These are phyloP conservation scores for Nicator chloris DNA, from an alignment of 2,113 vertebrate genomes.

Conservation along the genomic window DNA sequence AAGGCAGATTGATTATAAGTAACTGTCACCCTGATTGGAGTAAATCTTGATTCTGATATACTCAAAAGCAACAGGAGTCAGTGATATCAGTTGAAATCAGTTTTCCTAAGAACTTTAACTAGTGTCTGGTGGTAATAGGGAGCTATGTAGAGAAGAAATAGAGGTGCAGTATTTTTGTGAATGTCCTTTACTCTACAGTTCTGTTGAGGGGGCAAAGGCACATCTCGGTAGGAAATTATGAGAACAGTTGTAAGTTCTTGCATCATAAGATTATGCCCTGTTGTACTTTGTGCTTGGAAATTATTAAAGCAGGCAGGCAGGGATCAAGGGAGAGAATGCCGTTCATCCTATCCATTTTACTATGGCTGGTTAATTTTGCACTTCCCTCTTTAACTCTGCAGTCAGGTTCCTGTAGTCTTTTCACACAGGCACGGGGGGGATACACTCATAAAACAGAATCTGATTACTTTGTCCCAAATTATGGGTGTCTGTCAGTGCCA, in stretches of 20 bases:
- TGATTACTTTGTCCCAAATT: neutral
- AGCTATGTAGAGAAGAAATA: neutral
- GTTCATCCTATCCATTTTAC: neutral
- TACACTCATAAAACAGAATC: neutral
- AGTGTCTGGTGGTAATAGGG: neutral
- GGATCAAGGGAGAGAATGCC: neutral
- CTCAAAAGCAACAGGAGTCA: neutral
- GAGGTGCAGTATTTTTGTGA: neutral
- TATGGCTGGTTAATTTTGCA: neutral
- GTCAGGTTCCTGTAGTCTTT: neutral
- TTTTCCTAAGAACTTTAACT: neutral
- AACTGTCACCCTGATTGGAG: neutral
- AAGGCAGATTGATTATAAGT: neutral
- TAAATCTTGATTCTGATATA: neutral
- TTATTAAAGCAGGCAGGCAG: neutral
- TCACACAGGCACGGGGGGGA: rapidly evolving
- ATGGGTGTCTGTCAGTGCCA: neutral
- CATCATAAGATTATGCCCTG: neutral
- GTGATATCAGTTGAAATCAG: neutral
- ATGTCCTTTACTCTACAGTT: neutral
- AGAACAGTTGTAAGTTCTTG: neutral
- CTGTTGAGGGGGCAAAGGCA: neutral
- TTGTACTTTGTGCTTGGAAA: neutral
- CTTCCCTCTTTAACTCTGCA: neutral
- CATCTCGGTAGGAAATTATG: rapidly evolving